Base-by-base conservation (phyloP, 2,797 vertebrate genomes). In the Centroberyx gerrardi region DNA sequence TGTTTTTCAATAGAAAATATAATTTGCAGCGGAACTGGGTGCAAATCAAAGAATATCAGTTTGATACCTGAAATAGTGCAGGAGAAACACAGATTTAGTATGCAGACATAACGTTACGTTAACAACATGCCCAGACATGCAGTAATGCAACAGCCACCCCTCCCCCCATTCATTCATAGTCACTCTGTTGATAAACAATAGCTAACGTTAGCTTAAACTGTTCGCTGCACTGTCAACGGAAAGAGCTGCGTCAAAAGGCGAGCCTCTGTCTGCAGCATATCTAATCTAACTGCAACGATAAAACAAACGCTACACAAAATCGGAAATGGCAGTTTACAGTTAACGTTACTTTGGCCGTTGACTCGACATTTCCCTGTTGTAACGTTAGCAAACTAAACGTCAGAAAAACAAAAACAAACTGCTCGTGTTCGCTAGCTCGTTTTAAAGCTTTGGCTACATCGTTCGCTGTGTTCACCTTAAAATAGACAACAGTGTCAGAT, bases 121-220 rank as follows among this genome's bases (percentile, higher is more conserved):
- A 18, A 74, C 38, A 79, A 82, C 80, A 87, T 28, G 82, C 3
- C 62, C 63, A 64, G 86, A 85, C 83, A 38, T 62, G 62, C 33
- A 40, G 29, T 76, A 36, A 12, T 38, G 29, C 78, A 68, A 29
- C 51, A 60, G 53, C 53, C 36, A 61, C 71, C 82, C 76, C 78
- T 42, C 75, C 75, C 77, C 82, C 58, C 2, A 4, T 59, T 80
- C 88, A 93, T 84, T 90, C 86, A 89, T 72, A 88, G 62, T 40
- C 76, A 2, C 72, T 29, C 3, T 92, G 91, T 93, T 92, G 81
- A 82, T 73, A 90, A 93, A 92, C 92, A 93, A 93, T 82, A 73
- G 78, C 78, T 79, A 74, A 67, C 70, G 74, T 31, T 70, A 70
- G 85, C 89, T 74, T 36, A 0, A 22, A 60, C 70, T 38, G 56